A percentile compares a stretch with the other conserved stretches of the same genome.
phyloP scores from a whole-genome alignment of 2,888 invertebrate genomes.

The Agriopis aurantiaria region DNA sequence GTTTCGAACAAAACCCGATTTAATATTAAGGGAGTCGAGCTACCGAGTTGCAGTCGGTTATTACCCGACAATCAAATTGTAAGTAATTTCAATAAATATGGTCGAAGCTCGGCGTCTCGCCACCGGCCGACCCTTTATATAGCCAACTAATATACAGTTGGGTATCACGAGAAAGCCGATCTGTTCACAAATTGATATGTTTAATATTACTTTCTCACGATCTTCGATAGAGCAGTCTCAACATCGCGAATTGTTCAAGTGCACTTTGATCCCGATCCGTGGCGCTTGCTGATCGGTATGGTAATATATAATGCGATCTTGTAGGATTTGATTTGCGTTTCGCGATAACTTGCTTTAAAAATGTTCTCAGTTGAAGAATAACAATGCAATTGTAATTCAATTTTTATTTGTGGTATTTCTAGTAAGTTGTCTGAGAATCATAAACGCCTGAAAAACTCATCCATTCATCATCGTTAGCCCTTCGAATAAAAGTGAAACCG shows the following conservation, averaged over 20 bases:
- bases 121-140: constrained; percentile 71
- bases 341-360: not conserved
- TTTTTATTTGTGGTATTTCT: too few relatives aligned
- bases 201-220: constrained; percentile 86
- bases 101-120: constrained; percentile 63
- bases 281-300: constrained; percentile 12
- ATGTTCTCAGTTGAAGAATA: too few relatives aligned
- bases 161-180: constrained; percentile 83
- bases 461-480: not conserved
- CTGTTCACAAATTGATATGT: constrained; percentile 82
- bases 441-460: not conserved
- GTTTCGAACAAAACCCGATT: constrained; percentile 73
- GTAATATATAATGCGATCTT: not conserved
- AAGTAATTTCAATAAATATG: constrained; percentile 86
- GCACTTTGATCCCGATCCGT: constrained; percentile 28
- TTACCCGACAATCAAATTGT: constrained; percentile 83
- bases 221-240: constrained; percentile 54
- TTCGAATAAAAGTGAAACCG: constrained; percentile 12
- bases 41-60: constrained; percentile 76
- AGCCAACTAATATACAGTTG: constrained; percentile 82
- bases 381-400: too few relatives aligned
- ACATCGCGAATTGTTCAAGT: constrained; percentile 26
- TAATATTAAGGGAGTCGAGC: constrained; percentile 75
- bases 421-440: not conserved
- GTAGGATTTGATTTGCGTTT: not conserved